These are phyloP conservation scores for Leistus spinibarbis DNA, from an alignment of 2,888 invertebrate species.

Conservation along the genomic window DNA sequence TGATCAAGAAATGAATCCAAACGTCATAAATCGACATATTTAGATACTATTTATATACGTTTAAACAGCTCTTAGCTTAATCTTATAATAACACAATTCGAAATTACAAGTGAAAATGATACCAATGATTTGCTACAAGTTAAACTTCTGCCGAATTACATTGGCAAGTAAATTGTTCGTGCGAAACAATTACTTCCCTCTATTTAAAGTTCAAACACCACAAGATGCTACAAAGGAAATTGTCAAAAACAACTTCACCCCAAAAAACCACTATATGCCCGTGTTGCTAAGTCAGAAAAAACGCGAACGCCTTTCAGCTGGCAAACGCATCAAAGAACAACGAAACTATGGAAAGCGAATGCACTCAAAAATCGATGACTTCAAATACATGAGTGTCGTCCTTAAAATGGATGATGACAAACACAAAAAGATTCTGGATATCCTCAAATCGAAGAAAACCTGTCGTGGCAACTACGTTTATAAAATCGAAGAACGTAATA, in stretches of 20 bases:
- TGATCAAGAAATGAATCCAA: not conserved
- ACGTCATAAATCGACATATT: not conserved
- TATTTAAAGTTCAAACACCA: constrained; percentile 80
- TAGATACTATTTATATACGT: not conserved
- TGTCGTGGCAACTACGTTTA: constrained; percentile 69
- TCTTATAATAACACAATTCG: not conserved
- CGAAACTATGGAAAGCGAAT: constrained; percentile 67
- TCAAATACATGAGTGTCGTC: constrained; percentile 75
- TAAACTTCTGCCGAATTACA: constrained; percentile 78
- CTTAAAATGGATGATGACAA: constrained; percentile 72
- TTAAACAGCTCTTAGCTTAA: not conserved
- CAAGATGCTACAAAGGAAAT: constrained; percentile 82
- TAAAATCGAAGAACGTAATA: constrained; percentile 74
- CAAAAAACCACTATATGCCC: constrained; percentile 81
- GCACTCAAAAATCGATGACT: constrained; percentile 71
- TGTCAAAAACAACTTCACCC: constrained; percentile 77
- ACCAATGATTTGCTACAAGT: constrained; percentile 53
- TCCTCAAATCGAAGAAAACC: constrained; percentile 66
- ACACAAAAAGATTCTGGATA: constrained; percentile 66
- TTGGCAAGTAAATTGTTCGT: constrained; percentile 80
- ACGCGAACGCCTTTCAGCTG: constrained; percentile 47
- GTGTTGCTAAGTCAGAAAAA: constrained; percentile 64
- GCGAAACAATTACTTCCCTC: constrained; percentile 82
- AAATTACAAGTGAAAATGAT: too few species aligned
- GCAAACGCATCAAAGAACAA: constrained; percentile 24